Base-by-base conservation (phyloP, 92 coral and sea anemone species). In the Desmophyllum pertusum region DNA sequence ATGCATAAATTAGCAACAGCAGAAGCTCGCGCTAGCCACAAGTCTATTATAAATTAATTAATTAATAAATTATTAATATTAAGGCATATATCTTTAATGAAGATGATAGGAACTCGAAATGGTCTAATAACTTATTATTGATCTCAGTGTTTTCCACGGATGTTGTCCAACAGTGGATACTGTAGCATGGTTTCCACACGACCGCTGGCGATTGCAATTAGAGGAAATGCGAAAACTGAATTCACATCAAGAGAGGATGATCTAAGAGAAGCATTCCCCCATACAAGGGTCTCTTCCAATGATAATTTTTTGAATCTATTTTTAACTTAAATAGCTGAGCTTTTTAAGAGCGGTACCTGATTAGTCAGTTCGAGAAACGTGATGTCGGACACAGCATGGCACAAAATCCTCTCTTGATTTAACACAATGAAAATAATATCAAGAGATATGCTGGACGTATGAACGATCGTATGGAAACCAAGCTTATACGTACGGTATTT, bases 41-140 rank as follows among this genome's bases (percentile, higher is more conserved):
- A 33, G 14, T 46, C 38, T 43, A 25, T 8, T 6, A 52, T 52
- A 35, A 62, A 14, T 43, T 43, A 50, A 74, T 48, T 74, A 73
- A 1, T 17, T 75, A 75, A 75, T 75, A 75, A 48, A 75, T 75
- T 48, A 48, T 51, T 46, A 42, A n/a, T 40, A 43, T 41, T 42
- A 41, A 27, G 13, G 10, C n/a, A 67, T 18, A 4, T 35, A 67
- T 65, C 19, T 42, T n/a, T 41, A 19, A 43, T 29, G 21, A 71
- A 71, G 76, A 43, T 15, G 53, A 17, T 1, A 35, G 27, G 13
- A 66, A 13, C 41, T 30, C n/a, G 70, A 33, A 36, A 17, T 66
- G 42, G 45, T 67, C 72, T 35, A 18, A 21, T 15, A 65, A 18
- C 40, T 65, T 30, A 65, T 35, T 65, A 1, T 2, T 35, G 29